phyloP scores from a whole-genome alignment of 2,113 vertebrate species.

The Ardeotis arabs region DNA sequence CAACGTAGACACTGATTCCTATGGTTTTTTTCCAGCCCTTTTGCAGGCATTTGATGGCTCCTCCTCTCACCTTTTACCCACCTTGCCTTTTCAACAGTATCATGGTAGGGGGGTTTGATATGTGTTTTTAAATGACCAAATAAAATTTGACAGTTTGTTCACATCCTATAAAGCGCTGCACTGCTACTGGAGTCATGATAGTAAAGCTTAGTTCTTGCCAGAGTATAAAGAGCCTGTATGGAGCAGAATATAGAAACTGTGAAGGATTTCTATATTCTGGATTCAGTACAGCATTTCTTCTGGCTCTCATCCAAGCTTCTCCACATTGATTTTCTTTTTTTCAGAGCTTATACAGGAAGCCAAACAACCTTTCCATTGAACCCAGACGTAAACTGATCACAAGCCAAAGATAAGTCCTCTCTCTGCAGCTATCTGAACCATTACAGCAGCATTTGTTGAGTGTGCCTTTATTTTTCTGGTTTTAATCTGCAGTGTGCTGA shows the following conservation, averaged over 20 bases:
- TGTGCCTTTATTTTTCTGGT: conserved; percentile 45
- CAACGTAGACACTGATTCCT: not conserved
- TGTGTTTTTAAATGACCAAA: not conserved
- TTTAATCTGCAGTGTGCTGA: conserved; percentile 60
- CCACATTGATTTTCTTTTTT: conserved; percentile 18
- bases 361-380: conserved; percentile 50
- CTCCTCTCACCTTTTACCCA: not conserved
- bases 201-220: not conserved
- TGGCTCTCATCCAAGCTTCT: conserved; percentile 11
- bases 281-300: conserved; percentile 15
- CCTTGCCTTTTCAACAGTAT: not conserved
- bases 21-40: not conserved
- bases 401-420: conserved; percentile 28
- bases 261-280: conserved; percentile 12
- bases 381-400: conserved; percentile 39
- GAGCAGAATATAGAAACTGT: conserved; percentile 10
- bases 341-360: not conserved
- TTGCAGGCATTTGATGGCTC: not conserved
- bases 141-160: conserved; percentile 14
- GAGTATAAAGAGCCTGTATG: not conserved
- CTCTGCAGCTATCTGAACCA: conserved; percentile 24
- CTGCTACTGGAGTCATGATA: not conserved
- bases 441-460: conserved; percentile 45
- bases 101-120: not conserved
- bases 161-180: not conserved